A percentile compares a stretch with the other conserved stretches of the same genome.
Evolutionary conservation across 2,113 vertebrate genomes (phyloP).

Genomic region (Myiozetetes cayanensis): DNA sequence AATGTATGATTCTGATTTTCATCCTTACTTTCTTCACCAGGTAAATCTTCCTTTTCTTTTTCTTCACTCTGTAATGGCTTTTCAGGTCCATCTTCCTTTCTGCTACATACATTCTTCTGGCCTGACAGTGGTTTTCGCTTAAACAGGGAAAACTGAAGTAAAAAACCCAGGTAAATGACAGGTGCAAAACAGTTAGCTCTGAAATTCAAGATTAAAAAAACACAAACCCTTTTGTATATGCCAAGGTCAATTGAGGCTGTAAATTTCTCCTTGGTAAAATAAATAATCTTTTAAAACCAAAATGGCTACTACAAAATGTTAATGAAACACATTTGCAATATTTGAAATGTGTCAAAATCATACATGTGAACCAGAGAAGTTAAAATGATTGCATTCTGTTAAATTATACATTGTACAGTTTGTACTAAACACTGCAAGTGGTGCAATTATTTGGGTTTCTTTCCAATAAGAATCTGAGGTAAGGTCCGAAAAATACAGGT

Average conservation of each 20-base stretch:
- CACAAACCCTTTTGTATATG: not conserved
- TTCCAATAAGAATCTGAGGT: not conserved
- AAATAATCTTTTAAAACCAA: not conserved
- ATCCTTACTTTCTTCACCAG: slow-evolving; percentile 56
- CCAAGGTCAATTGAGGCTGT: not conserved
- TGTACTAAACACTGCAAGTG: not conserved
- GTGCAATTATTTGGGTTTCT: not conserved
- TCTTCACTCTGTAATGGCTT: slow-evolving; percentile 40
- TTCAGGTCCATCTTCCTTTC: slow-evolving; percentile 39
- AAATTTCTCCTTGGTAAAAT: not conserved
- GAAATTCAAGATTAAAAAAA: not conserved
- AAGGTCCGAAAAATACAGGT: not conserved
- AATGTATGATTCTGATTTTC: slow-evolving; percentile 55
- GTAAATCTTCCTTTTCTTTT: slow-evolving; percentile 50
- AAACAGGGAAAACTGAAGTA: slow-evolving; percentile 74
- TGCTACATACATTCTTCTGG: slow-evolving; percentile 59
- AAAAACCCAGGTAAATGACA: not conserved
- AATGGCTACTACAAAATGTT: not conserved
- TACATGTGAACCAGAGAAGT: not conserved
- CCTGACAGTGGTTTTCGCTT: slow-evolving; percentile 54
- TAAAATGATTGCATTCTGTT: not conserved
- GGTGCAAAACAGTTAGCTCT: not conserved
- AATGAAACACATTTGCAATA: not conserved
- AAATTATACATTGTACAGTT: not conserved
- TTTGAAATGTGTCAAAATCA: not conserved